These are phyloP conservation scores for Syngnathus scovelli DNA, from an alignment of 2,113 vertebrate genomes.

Conservation along the genomic window DNA sequence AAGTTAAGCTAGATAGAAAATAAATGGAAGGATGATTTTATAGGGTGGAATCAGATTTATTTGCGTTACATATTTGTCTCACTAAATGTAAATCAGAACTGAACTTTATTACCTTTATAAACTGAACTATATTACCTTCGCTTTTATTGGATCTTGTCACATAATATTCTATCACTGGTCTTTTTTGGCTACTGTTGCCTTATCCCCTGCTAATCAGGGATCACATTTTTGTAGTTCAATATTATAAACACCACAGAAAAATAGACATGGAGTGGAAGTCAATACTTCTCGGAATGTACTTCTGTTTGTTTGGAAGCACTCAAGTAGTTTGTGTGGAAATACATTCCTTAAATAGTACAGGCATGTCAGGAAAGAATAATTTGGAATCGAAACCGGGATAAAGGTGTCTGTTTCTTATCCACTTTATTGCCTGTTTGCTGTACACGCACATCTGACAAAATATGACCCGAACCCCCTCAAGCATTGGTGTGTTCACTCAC, in stretches of 20 bases:
- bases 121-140: too few species aligned
- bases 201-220: too few species aligned
- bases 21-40: too few species aligned
- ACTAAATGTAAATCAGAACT: too few species aligned
- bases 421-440: conserved; percentile 33
- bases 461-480: conserved; percentile 25
- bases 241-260: not conserved
- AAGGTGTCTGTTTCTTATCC: conserved; percentile 18
- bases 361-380: conserved; percentile 34
- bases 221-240: too few species aligned
- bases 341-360: conserved; percentile 23
- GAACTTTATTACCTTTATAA: too few species aligned
- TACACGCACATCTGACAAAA: conserved; percentile 4
- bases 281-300: not conserved
- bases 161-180: too few species aligned
- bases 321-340: not conserved
- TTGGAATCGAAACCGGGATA: conserved; percentile 19
- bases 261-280: not conserved
- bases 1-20: not conserved
- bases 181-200: too few species aligned
- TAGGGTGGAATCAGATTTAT: too few species aligned
- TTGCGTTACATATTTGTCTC: too few species aligned
- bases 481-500: conserved; percentile 22
- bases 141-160: too few species aligned
- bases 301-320: not conserved